Conservation (phyloP, 2,797 vertebrate genomes). For the Triplophysa yarkandensis region DNA sequence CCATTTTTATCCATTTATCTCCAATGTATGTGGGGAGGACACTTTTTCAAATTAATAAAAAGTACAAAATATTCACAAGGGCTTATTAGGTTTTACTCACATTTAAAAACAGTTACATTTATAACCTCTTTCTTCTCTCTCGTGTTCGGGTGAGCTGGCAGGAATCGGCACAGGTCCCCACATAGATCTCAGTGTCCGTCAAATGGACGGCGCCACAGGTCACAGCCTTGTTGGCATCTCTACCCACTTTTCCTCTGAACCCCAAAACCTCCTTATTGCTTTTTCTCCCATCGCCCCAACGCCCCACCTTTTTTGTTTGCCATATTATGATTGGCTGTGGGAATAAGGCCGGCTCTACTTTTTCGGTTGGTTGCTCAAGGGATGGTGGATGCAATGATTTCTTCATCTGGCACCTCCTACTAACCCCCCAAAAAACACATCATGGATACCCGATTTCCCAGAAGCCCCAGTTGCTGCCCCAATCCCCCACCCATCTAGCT, state of each 20-base stretch:
- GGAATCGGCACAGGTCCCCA: conserved; percentile 57
- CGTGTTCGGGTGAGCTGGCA: conserved; percentile 25
- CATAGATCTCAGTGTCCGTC: conserved; percentile 65
- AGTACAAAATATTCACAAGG: no score
- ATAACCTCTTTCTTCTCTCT: background rate
- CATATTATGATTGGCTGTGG: conserved; percentile 68
- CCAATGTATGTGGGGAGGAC: no score
- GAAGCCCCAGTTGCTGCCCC: background rate
- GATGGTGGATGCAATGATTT: conserved; percentile 59
- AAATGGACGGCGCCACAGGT: conserved; percentile 60
- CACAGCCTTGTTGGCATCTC: conserved; percentile 23
- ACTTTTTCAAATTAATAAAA: no score
- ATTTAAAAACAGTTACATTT: background rate
- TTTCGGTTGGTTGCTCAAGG: conserved; percentile 53
- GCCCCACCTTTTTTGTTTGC: conserved; percentile 67
- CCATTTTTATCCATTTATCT: no score
- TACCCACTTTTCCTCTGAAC: background rate
- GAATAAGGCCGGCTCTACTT: conserved; percentile 63
- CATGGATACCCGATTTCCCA: conserved; percentile 41
- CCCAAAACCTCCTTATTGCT: conserved; percentile 56
- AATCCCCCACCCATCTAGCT: background rate
- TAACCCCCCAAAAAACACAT: conserved; percentile 9
- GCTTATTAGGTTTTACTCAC: background rate
- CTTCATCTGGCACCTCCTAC: conserved; percentile 37
- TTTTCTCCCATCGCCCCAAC: conserved; percentile 49